Percentiles rank a stretch among this genome's conserved stretches.
Conservation (phyloP, 2,888 invertebrate species). For the Pyrrhosoma nymphula region DNA sequence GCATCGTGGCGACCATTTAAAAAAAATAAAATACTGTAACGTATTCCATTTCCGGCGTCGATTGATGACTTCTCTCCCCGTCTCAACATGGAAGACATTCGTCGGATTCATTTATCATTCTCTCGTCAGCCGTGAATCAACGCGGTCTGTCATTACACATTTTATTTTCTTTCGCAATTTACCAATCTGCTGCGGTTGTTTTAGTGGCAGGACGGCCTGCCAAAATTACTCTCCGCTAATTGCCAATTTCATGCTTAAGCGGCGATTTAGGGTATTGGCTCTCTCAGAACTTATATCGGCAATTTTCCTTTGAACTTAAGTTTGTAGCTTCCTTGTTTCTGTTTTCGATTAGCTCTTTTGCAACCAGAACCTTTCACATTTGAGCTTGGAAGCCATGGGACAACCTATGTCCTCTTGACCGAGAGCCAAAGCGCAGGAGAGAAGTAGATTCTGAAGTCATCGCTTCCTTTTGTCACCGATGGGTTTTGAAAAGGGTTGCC, state of each 20-base stretch:
- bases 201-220: neutral
- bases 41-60: constrained; percentile 31
- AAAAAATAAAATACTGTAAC: neutral
- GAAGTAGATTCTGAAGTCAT: neutral
- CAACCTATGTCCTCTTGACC: neutral
- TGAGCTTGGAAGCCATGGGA: neutral
- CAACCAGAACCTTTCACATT: neutral
- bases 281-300: neutral
- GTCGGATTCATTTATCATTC: neutral
- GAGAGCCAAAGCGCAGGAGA: neutral
- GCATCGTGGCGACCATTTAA: neutral
- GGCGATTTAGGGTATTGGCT: neutral
- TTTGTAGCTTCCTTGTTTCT: neutral
- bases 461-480: neutral
- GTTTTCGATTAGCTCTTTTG: neutral
- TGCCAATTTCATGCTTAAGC: neutral
- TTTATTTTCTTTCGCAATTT: neutral
- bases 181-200: neutral
- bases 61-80: neutral
- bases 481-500: neutral
- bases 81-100: neutral
- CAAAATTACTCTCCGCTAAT: neutral
- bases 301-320: no score
- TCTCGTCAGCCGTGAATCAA: neutral
- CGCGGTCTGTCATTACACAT: neutral